Evolutionary conservation across 2,888 invertebrate genomes (phyloP).

Genomic region (Orgyia antiqua): DNA sequence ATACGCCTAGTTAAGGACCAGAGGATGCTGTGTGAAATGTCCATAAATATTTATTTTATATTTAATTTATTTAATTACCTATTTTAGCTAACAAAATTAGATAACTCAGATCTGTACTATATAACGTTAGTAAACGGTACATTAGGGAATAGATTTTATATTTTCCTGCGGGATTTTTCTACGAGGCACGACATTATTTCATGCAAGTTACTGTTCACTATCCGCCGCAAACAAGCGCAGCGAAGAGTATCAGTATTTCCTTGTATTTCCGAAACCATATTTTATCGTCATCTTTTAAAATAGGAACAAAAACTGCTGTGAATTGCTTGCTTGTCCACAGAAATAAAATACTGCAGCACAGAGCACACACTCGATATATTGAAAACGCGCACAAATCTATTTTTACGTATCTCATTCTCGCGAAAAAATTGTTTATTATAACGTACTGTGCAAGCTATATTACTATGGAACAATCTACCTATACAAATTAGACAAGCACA

Average conservation of each 20-base stretch:
- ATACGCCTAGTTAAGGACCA: too few species aligned
- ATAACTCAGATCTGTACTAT: too few species aligned
- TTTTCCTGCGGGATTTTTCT: too few species aligned
- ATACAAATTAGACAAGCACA: too few species aligned
- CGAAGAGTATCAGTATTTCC: conserved; percentile 30
- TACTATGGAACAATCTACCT: too few species aligned
- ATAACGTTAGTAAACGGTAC: too few species aligned
- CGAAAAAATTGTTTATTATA: conserved; percentile 47
- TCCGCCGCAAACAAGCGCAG: conserved; percentile 21
- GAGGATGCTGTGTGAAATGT: too few species aligned
- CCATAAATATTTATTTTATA: too few species aligned
- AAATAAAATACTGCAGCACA: conserved; percentile 34
- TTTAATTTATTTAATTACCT: too few species aligned
- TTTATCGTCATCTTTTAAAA: conserved; percentile 40
- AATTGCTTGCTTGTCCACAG: conserved; percentile 28
- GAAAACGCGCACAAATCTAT: conserved; percentile 27
- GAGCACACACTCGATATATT: conserved; percentile 29
- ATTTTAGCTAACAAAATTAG: too few species aligned
- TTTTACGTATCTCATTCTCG: conserved; percentile 26
- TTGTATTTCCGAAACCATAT: conserved; percentile 32
- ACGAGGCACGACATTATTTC: conserved; percentile 41
- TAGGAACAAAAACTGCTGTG: conserved; percentile 21
- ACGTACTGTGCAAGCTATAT: too few species aligned
- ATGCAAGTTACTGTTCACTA: conserved; percentile 35
- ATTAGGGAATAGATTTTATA: too few species aligned